A percentile compares a stretch with the other conserved stretches of the same genome.
Evolutionary conservation across 2,888 invertebrate genomes (phyloP).

Genomic region (Adela reaumurella): DNA sequence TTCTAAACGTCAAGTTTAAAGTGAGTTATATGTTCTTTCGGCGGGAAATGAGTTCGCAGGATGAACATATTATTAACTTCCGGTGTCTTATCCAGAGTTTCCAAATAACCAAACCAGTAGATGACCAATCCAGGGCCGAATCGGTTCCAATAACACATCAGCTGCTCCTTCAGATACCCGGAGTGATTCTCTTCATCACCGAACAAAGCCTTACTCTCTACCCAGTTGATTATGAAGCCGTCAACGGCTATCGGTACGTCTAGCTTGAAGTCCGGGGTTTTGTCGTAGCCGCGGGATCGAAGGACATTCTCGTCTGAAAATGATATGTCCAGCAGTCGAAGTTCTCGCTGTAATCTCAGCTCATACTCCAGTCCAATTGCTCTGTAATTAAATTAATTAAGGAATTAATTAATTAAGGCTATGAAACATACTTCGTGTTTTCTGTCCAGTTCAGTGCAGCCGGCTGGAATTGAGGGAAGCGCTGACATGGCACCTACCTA

Average conservation of each 20-base stretch:
- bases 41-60: conserved; percentile 52
- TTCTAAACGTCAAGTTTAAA: conserved; percentile 26
- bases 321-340: conserved; percentile 45
- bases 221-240: conserved; percentile 88
- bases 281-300: conserved; percentile 82
- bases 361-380: conserved; percentile 86
- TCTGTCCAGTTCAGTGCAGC: too few species aligned
- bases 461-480: too few species aligned
- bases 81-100: conserved; percentile 63
- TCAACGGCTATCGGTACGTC: conserved; percentile 85
- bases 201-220: conserved; percentile 95
- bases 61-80: conserved; percentile 61
- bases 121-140: conserved; percentile 93
- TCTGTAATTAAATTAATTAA: conserved; percentile 45
- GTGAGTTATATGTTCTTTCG: conserved; percentile 41
- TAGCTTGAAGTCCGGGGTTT: conserved; percentile 91
- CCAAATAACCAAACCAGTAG: conserved; percentile 91
- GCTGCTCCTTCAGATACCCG: conserved; percentile 78
- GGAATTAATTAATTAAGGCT: too few species aligned
- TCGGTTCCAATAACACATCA: conserved; percentile 87
- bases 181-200: conserved; percentile 80
- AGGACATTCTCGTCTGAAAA: conserved; percentile 74
- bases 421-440: too few species aligned
- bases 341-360: conserved; percentile 62
- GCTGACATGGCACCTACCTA: too few species aligned